Percentiles rank a stretch among this genome's conserved stretches.
Conservation (phyloP, 92 coral and sea anemone genomes). For the Galaxea fascicularis region DNA sequence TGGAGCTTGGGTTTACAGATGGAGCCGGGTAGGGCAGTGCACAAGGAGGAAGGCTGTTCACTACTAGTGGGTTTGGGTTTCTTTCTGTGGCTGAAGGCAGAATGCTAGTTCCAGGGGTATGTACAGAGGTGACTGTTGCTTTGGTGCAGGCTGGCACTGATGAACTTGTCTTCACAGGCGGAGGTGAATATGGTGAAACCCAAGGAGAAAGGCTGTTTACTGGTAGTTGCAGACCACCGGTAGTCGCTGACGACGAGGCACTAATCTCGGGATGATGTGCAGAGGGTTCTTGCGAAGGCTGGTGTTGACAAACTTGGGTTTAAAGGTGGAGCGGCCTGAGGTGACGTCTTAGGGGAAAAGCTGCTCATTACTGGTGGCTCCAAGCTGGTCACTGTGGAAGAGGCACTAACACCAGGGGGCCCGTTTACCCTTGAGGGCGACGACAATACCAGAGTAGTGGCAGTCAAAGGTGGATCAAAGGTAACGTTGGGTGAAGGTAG, state of each 20-base stretch:
- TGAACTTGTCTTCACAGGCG: conserved; percentile 11
- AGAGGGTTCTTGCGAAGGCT: not conserved
- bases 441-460: not conserved
- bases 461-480: not conserved
- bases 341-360: not conserved
- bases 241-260: not conserved
- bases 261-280: not conserved
- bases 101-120: not conserved
- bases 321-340: not conserved
- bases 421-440: not conserved
- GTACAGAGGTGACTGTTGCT: conserved; percentile 2
- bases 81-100: conserved; percentile 1
- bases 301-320: not conserved
- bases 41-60: not conserved
- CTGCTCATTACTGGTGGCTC: not conserved
- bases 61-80: not conserved
- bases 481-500: not conserved
- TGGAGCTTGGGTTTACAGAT: no score
- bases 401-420: not conserved
- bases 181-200: not conserved
- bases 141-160: conserved; percentile 8
- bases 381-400: not conserved
- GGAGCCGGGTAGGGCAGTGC: no score
- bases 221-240: not conserved
- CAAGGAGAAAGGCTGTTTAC: not conserved